A percentile compares a stretch with the other conserved stretches of the same genome.
Evolutionary conservation across 2,888 invertebrate genomes (phyloP).

Genomic region (Lagria hirta): DNA sequence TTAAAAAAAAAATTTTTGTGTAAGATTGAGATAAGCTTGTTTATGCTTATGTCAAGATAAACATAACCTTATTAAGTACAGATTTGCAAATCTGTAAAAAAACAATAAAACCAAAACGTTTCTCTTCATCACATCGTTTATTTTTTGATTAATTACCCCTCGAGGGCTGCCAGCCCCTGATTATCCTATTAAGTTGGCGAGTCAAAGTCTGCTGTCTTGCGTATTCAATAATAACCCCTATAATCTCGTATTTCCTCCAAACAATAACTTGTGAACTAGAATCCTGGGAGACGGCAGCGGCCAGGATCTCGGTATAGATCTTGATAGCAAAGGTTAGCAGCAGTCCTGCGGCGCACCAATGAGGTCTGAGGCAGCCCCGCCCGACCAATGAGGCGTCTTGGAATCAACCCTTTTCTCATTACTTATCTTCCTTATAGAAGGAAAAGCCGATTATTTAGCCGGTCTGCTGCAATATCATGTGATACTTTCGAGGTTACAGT

Average conservation of each 20-base stretch:
- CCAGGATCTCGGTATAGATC: conserved; percentile 48
- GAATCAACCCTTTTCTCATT: conserved; percentile 48
- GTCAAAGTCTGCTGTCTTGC: conserved; percentile 27
- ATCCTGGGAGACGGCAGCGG: conserved; percentile 28
- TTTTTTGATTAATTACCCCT: too few species aligned
- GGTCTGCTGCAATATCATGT: conserved; percentile 44
- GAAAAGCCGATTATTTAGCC: conserved; percentile 30
- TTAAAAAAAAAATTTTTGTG: too few species aligned
- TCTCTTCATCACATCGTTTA: background rate
- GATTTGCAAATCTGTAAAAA: too few species aligned
- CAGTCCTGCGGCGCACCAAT: conserved; percentile 55
- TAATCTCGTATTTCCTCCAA: conserved; percentile 50
- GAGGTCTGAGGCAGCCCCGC: conserved; percentile 54
- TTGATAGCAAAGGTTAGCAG: conserved; percentile 52
- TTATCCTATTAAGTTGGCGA: conserved; percentile 25
- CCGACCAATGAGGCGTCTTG: conserved; percentile 55
- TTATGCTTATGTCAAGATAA: too few species aligned
- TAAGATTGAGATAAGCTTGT: too few species aligned
- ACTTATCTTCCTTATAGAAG: conserved; percentile 25
- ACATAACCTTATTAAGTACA: too few species aligned
- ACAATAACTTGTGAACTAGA: conserved; percentile 43
- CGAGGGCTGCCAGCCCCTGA: conserved; percentile 1
- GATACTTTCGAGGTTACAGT: conserved; percentile 45
- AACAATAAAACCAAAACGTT: too few species aligned
- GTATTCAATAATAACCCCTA: conserved; percentile 45